Conservation (phyloP, 2,113 vertebrate species). For the Xiphophorus couchianus region DNA sequence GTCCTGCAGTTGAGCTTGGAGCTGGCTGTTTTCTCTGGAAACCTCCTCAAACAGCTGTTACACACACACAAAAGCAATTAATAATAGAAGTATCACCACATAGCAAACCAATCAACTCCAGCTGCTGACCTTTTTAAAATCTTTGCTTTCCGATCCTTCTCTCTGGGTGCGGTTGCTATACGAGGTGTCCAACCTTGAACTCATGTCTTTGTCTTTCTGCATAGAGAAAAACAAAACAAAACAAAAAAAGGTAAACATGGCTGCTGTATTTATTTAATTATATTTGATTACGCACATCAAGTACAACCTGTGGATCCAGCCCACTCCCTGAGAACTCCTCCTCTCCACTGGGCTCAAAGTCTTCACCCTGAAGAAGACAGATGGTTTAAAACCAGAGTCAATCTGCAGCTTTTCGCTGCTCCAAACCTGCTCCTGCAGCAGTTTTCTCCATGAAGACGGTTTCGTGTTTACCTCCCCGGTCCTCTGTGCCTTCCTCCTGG, state of each 20-base stretch:
- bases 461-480: conserved; percentile 65
- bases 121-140: conserved; percentile 81
- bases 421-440: background rate
- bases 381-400: background rate
- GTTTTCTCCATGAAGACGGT: background rate
- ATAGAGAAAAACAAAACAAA: conserved; percentile 25
- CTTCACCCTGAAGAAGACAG: conserved; percentile 70
- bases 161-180: conserved; percentile 65
- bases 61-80: conserved; percentile 19
- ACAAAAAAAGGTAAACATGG: conserved; percentile 22
- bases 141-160: conserved; percentile 70
- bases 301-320: conserved; percentile 75
- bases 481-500: conserved; percentile 76
- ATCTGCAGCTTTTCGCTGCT: background rate
- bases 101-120: background rate
- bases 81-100: background rate
- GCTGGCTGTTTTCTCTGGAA: conserved; percentile 81
- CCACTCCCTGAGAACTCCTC: conserved; percentile 74
- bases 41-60: conserved; percentile 82
- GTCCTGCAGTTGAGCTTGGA: conserved; percentile 84
- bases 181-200: conserved; percentile 68
- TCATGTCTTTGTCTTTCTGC: conserved; percentile 67
- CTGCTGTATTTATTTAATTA: background rate
- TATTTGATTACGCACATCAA: conserved; percentile 13
- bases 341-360: conserved; percentile 78